Percentiles rank a stretch among this genome's conserved stretches.
These are phyloP conservation scores for Halcyon senegalensis DNA, from an alignment of 2,113 vertebrate species.

Conservation along the genomic window DNA sequence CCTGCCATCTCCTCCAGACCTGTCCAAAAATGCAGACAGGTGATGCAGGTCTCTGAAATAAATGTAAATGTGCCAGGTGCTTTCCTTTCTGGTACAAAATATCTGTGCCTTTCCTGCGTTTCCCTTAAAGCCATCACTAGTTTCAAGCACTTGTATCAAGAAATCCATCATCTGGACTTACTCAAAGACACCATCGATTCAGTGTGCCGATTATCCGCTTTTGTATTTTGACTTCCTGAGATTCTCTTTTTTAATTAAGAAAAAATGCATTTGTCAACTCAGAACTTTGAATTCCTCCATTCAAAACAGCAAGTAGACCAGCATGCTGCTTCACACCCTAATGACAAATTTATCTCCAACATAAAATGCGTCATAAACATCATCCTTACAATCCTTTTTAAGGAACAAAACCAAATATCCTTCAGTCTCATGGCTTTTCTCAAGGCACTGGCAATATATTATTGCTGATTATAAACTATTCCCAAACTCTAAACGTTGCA, in stretches of 20 bases:
- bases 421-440: conserved; percentile 5
- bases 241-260: neutral
- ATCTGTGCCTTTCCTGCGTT: neutral
- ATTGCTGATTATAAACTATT: neutral
- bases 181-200: neutral
- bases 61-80: neutral
- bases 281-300: neutral
- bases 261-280: neutral
- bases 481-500: neutral
- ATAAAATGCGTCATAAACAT: neutral
- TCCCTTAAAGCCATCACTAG: neutral
- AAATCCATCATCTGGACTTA: neutral
- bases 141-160: neutral
- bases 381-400: neutral
- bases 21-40: neutral
- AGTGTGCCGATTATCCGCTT: neutral
- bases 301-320: neutral
- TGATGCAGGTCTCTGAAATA: neutral
- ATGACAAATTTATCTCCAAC: neutral
- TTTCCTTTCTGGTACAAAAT: neutral
- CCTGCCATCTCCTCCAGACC: neutral
- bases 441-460: neutral
- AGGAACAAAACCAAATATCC: neutral
- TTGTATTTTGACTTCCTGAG: neutral
- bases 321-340: neutral